phyloP scores from a whole-genome alignment of 2,797 vertebrate genomes.

The Poecile montanus region DNA sequence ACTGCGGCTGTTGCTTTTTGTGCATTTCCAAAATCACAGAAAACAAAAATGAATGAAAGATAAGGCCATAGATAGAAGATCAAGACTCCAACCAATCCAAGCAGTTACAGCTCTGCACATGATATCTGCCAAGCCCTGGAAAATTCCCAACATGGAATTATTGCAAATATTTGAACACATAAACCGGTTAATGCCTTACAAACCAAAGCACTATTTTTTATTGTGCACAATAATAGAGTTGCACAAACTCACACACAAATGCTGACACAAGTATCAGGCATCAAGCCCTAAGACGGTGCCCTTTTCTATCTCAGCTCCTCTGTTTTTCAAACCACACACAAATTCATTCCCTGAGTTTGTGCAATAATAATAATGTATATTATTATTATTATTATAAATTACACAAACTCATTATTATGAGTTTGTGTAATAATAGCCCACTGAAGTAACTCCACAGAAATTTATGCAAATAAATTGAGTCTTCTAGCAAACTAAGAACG shows the following conservation, averaged over 20 bases:
- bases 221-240: neutral
- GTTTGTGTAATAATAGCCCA: neutral
- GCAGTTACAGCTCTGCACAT: neutral
- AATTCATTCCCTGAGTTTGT: neutral
- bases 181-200: neutral
- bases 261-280: neutral
- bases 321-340: neutral
- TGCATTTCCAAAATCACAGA: neutral
- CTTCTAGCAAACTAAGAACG: neutral
- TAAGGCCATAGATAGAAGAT: neutral
- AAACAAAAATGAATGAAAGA: neutral
- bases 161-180: neutral
- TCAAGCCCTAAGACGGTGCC: accelerated
- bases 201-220: neutral
- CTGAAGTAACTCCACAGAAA: neutral
- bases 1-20: neutral
- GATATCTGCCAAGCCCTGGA: neutral
- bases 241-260: neutral
- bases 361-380: too few species aligned
- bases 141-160: neutral
- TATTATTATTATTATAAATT: too few species aligned
- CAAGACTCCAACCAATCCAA: neutral
- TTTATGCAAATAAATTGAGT: accelerated
- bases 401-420: too few species aligned
- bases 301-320: neutral